These are phyloP conservation scores for Pseudonaja textilis DNA, from an alignment of 2,113 vertebrate genomes.

Conservation along the genomic window DNA sequence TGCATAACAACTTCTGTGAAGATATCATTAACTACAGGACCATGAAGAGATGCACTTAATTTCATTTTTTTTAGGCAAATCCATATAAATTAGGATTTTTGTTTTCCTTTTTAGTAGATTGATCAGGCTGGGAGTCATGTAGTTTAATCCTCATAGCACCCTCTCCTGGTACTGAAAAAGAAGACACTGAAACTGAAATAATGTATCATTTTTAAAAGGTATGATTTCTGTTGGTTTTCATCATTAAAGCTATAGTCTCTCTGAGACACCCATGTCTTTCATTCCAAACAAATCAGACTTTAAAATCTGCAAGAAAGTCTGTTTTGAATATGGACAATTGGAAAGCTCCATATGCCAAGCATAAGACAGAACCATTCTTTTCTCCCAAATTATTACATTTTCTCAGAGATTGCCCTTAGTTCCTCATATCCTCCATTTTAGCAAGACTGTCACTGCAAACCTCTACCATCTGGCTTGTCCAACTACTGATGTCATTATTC, in stretches of 20 bases:
- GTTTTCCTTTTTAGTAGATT: neutral
- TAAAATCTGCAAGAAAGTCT: neutral
- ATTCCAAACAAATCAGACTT: neutral
- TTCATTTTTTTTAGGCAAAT: neutral
- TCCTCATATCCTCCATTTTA: neutral
- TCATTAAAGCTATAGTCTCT: neutral
- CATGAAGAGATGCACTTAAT: neutral
- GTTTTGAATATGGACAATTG: neutral
- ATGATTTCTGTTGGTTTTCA: neutral
- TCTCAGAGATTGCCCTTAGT: neutral
- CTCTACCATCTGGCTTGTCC: neutral
- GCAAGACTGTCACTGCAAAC: neutral
- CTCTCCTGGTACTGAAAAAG: conserved; percentile 71
- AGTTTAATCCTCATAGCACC: conserved; percentile 64
- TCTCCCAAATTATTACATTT: neutral
- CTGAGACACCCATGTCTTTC: neutral
- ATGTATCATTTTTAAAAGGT: neutral
- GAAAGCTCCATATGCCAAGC: neutral
- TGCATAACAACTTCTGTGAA: neutral
- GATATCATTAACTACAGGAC: neutral
- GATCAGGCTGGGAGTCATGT: neutral
- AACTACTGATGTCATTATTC: neutral
- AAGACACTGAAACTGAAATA: conserved; percentile 27
- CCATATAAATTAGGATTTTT: neutral
- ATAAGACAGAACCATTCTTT: neutral